Percentiles rank a stretch among this genome's conserved stretches.
Conservation (phyloP, 1,140 invertebrate genomes). For the Drosophila insularis region DNA sequence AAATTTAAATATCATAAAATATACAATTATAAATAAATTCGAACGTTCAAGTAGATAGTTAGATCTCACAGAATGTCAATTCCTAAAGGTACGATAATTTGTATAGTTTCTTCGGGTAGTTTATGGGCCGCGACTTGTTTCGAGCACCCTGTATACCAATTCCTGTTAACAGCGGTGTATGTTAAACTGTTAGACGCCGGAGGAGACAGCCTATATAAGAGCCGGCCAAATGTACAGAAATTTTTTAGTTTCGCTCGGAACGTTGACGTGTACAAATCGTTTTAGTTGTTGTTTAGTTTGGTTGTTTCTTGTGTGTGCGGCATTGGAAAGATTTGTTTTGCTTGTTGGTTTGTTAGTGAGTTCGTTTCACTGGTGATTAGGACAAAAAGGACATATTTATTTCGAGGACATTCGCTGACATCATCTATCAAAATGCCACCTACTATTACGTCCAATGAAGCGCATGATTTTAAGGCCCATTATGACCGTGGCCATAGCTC, state of each 20-base stretch:
- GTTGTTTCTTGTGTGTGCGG: not conserved
- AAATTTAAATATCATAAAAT: no score
- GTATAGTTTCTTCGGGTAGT: not conserved
- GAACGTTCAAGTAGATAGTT: no score
- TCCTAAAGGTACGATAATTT: not conserved
- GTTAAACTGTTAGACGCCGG: not conserved
- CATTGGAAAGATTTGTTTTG: not conserved
- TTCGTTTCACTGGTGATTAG: not conserved
- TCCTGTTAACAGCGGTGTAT: conserved; percentile 29
- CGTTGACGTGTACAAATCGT: conserved; percentile 49
- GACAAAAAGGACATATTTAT: conserved; percentile 2
- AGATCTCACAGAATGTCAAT: no score
- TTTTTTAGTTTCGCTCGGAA: conserved; percentile 60
- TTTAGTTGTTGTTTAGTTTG: not conserved
- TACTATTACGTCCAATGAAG: conserved; percentile 55
- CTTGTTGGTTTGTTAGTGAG: conserved; percentile 17
- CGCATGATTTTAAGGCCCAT: conserved; percentile 61
- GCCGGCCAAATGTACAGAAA: conserved; percentile 6
- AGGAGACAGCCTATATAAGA: conserved; percentile 49
- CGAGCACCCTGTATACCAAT: not conserved
- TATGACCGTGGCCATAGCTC: conserved; percentile 46
- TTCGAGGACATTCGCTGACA: conserved; percentile 58
- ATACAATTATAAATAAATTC: no score
- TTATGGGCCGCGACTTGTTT: not conserved
- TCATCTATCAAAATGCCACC: conserved; percentile 57